Evolutionary conservation across 2,797 vertebrate genomes (phyloP).

Genomic region (Gephyroberyx darwinii): DNA sequence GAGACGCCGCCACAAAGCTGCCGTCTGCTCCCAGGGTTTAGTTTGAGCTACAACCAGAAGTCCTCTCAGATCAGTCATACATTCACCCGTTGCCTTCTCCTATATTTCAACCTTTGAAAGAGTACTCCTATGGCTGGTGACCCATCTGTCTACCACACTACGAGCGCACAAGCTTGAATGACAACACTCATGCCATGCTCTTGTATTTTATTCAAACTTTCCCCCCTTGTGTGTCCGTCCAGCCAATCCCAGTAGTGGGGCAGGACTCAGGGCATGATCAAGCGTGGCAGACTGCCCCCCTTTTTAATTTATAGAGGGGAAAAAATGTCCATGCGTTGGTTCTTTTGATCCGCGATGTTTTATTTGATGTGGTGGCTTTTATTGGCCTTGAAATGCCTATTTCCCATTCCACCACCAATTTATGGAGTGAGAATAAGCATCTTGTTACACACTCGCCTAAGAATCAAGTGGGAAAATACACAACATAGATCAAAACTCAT

Average conservation of each 20-base stretch:
- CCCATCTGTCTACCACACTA: slow-evolving; percentile 12
- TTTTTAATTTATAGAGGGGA: slow-evolving; percentile 75
- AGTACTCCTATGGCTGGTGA: slow-evolving; percentile 17
- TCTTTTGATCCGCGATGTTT: slow-evolving; percentile 83
- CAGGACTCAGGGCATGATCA: slow-evolving; percentile 81
- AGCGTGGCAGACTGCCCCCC: slow-evolving; percentile 75
- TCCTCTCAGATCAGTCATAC: slow-evolving; percentile 11
- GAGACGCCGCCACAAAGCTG: slow-evolving; percentile 18
- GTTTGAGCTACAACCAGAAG: slow-evolving; percentile 14
- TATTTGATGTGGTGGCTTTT: slow-evolving; percentile 84
- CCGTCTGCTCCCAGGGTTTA: slow-evolving; percentile 9
- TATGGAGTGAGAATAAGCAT: slow-evolving; percentile 81
- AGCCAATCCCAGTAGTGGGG: slow-evolving; percentile 85
- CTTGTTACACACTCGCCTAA: slow-evolving; percentile 70
- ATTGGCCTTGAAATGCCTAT: slow-evolving; percentile 80
- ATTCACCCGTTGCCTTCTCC: slow-evolving; percentile 13
- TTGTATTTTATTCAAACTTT: slow-evolving; percentile 87
- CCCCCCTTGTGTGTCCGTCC: slow-evolving; percentile 77
- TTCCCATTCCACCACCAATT: slow-evolving; percentile 79
- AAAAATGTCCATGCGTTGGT: slow-evolving; percentile 78
- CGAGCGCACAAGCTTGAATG: slow-evolving; percentile 68
- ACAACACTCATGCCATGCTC: slow-evolving; percentile 78
- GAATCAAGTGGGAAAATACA: slow-evolving; percentile 52
- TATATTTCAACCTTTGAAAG: slow-evolving; percentile 10
- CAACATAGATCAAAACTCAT: slow-evolving; percentile 41